phyloP scores from a whole-genome alignment of 2,797 vertebrate species.

The Steatocranus sp. region DNA sequence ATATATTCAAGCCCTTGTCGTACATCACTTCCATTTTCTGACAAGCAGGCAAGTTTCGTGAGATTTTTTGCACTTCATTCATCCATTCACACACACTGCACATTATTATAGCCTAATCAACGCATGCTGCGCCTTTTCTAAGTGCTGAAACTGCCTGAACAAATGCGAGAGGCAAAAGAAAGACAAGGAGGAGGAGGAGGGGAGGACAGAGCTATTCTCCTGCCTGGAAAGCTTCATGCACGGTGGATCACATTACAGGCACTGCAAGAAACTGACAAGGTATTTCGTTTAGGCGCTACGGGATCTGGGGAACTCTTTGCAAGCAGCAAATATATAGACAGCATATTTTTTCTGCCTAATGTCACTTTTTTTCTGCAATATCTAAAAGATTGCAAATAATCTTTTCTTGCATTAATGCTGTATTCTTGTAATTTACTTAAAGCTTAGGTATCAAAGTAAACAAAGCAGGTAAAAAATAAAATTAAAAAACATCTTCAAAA shows the following conservation, averaged over 20 bases:
- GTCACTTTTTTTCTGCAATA: not conserved
- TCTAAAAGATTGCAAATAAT: not conserved
- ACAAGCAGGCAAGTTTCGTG: constrained; percentile 29
- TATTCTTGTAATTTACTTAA: not conserved
- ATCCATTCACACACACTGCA: constrained; percentile 55
- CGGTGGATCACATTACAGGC: constrained; percentile 67
- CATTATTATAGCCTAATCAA: constrained; percentile 65
- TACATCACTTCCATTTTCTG: constrained; percentile 22
- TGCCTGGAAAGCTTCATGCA: constrained; percentile 49
- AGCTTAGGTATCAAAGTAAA: not conserved
- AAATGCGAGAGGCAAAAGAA: constrained; percentile 52
- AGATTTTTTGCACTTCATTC: constrained; percentile 53
- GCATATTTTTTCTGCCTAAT: not conserved
- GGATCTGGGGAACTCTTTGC: not conserved
- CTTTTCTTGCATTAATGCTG: not conserved
- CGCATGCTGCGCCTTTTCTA: constrained; percentile 61
- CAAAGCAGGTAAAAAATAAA: not conserved
- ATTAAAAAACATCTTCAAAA: not conserved
- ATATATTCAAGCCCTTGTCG: not conserved
- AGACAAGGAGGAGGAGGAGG: constrained; percentile 22
- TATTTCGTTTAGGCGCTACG: constrained; percentile 6
- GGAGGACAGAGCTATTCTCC: constrained; percentile 40
- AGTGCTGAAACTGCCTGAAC: constrained; percentile 55
- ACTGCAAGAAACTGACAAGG: constrained; percentile 29
- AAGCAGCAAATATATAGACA: not conserved